Evolutionary conservation across 2,113 vertebrate species (phyloP), one percentile per base, ranked within the genome.

Genomic region (Oceanites oceanicus): DNA sequence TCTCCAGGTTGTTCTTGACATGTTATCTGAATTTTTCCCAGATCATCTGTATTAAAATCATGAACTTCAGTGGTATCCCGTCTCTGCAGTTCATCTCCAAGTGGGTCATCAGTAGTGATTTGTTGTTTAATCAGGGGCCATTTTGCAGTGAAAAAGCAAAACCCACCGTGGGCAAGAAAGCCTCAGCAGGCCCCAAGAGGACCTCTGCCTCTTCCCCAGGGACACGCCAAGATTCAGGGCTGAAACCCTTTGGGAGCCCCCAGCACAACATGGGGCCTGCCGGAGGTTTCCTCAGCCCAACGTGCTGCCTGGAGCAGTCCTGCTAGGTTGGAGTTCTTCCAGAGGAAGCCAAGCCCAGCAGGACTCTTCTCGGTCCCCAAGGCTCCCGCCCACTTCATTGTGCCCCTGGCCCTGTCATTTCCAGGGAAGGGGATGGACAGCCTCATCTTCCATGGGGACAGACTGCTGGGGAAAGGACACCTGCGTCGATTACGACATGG

Each of bases 331-430:
- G 67, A n/a, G 25, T 19, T 83, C 45, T 83, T 50, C 15, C 59
- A 19, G 50, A 56, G 42, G 29, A 56, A 66, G 17, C 11, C n/a
- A 67, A 76, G 30, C 11, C 15, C 36, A 49, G 19, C 9, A 58
- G 44, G 36, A 67, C 25, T 76, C 6, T 49, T 67, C 19, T 67
- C 1, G 1, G 18, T 34, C 23, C 29, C 52, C 1, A 4, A 83
- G 50, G 23, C 9, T 17, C 21, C 10, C 2, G 0, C 29, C 3
- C 0, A 0, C 29, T 58, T 66, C 42, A 23, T 45, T 55, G 21
- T 74, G n/a, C 13, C 26, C 19, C 49, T 4, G 2, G 8, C 4
- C 11, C 9, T 49, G 18, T 56, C 21, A 49, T 75, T 75, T 56
- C 61, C n/a, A 49, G 42, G 42, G 16, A 45, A 73, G 40, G 3